Evolutionary conservation across 2,888 invertebrate species (phyloP).

Genomic region (Drosophila anceps): DNA sequence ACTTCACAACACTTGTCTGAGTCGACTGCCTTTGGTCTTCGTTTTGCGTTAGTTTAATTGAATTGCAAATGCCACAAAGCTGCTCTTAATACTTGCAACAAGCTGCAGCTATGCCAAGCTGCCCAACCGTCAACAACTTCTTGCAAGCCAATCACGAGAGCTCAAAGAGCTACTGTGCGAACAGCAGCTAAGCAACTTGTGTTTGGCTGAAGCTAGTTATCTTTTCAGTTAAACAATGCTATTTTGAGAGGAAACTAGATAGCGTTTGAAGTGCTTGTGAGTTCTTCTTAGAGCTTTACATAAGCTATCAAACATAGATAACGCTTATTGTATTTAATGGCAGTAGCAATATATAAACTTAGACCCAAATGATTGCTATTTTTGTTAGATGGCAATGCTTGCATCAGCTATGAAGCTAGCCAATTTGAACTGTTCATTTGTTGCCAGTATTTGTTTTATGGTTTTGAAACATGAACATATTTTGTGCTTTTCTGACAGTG

Average conservation of each 20-base stretch:
- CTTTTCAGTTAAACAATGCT: background rate
- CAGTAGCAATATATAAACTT: background rate
- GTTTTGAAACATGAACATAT: background rate
- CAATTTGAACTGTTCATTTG: background rate
- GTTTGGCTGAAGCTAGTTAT: background rate
- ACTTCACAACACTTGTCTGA: constrained; percentile 6
- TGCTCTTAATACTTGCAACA: constrained; percentile 35
- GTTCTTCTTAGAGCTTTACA: background rate
- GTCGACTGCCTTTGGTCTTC: background rate
- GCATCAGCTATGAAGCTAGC: background rate
- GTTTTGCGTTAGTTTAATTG: constrained; percentile 48
- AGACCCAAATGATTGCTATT: background rate
- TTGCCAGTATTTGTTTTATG: background rate
- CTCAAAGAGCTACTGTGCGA: background rate
- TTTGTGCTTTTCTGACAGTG: background rate
- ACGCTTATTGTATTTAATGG: background rate
- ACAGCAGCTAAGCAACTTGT: background rate
- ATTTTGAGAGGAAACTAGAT: background rate
- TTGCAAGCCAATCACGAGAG: constrained; percentile 15
- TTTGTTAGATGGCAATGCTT: background rate
- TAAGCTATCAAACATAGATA: too few species aligned
- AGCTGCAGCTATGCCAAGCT: constrained; percentile 31
- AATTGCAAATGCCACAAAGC: constrained; percentile 54
- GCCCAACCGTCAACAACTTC: constrained; percentile 11
- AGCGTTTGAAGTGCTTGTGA: background rate